Conservation (phyloP, 2,888 invertebrate genomes). For the Pseudococcus viburni region DNA sequence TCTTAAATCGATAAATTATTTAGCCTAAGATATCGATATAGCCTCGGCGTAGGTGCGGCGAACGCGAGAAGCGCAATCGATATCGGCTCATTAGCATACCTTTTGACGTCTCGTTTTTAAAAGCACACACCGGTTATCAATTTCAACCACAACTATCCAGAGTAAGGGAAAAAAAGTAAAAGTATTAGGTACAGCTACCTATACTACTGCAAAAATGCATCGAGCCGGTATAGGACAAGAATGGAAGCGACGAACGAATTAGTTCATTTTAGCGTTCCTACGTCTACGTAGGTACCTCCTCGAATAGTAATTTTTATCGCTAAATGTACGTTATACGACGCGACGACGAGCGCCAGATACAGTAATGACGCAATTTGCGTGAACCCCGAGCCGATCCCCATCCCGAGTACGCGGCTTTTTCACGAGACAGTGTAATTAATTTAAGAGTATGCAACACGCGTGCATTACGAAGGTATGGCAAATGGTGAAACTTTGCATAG, state of each 20-base stretch:
- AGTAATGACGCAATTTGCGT: slow-evolving; percentile 30
- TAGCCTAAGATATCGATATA: slow-evolving; percentile 21
- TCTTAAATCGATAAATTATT: slow-evolving; percentile 44
- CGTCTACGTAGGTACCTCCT: not conserved
- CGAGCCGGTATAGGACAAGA: not conserved
- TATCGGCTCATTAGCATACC: slow-evolving; percentile 49
- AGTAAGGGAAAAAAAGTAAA: not conserved
- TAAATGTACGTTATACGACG: no score
- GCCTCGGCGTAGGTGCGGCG: not conserved
- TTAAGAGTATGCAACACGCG: slow-evolving; percentile 31
- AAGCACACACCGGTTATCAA: slow-evolving; percentile 9
- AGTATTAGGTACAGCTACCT: not conserved
- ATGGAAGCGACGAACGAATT: not conserved
- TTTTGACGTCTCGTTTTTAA: slow-evolving; percentile 18
- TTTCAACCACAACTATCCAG: not conserved
- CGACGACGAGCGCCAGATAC: not conserved
- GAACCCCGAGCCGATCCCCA: not conserved
- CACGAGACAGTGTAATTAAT: slow-evolving; percentile 4
- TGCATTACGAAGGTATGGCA: not conserved
- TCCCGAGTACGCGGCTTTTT: not conserved
- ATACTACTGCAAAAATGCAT: not conserved
- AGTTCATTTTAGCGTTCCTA: not conserved
- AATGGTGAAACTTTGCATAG: slow-evolving; percentile 6
- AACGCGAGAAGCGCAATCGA: slow-evolving; percentile 6
- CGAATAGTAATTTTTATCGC: not conserved